Evolutionary conservation across 2,888 invertebrate genomes (phyloP).

Genomic region (Callosobruchus maculatus): DNA sequence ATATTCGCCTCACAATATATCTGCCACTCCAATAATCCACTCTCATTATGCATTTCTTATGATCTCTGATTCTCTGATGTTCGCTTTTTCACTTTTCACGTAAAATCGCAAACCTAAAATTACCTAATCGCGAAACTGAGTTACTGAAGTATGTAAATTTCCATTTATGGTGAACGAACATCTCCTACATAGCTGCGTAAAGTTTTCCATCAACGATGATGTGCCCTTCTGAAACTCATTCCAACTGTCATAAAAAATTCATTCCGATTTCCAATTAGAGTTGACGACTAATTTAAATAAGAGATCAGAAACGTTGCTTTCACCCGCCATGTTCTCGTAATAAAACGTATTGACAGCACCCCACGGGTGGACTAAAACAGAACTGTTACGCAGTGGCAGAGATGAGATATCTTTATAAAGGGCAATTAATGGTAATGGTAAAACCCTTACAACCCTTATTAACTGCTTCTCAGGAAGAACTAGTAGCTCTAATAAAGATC

Average conservation of each 20-base stretch:
- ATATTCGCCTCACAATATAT: no score
- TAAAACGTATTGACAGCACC: constrained; percentile 17
- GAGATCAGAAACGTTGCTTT: constrained; percentile 8
- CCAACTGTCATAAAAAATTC: constrained; percentile 3
- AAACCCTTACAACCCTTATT: no score
- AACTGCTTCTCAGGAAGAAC: no score
- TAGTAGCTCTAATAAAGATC: no score
- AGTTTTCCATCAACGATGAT: background rate
- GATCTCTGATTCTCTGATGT: no score
- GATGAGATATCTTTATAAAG: no score
- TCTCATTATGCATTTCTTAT: no score
- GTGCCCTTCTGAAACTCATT: background rate
- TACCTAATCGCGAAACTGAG: background rate
- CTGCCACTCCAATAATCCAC: no score
- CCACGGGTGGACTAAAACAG: background rate
- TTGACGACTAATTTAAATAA: constrained; percentile 13
- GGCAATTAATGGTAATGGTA: no score
- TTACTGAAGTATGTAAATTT: background rate
- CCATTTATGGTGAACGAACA: background rate
- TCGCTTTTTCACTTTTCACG: background rate
- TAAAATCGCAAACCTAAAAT: background rate
- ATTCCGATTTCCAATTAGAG: constrained; percentile 14
- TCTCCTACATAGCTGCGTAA: background rate
- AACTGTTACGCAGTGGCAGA: background rate
- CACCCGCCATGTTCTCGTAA: constrained; percentile 6